These are phyloP conservation scores for Donacobius atricapilla DNA, from an alignment of 2,113 vertebrate genomes.

Conservation along the genomic window DNA sequence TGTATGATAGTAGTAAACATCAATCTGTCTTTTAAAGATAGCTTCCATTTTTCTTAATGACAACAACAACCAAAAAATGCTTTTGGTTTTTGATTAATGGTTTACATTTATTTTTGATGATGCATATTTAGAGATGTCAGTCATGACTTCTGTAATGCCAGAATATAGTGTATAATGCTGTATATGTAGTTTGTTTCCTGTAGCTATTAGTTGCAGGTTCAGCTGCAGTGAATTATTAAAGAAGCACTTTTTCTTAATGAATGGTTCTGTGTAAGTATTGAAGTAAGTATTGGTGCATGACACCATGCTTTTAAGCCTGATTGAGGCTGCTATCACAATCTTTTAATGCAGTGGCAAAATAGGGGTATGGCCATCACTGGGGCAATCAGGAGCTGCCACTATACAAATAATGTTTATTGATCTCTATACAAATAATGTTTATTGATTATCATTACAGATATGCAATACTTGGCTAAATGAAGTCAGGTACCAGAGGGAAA, in stretches of 20 bases:
- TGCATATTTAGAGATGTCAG: neutral
- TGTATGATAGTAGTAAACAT: neutral
- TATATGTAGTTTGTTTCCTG: neutral
- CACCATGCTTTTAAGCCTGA: neutral
- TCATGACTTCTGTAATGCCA: neutral
- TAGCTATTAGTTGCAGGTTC: neutral
- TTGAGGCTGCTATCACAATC: neutral
- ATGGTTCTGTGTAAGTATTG: neutral
- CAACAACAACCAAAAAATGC: neutral
- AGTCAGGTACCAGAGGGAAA: neutral
- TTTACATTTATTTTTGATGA: conserved; percentile 1
- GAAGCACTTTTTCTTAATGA: neutral
- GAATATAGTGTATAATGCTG: neutral
- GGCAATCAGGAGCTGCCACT: neutral
- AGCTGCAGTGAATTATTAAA: neutral
- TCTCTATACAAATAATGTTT: neutral
- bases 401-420: neutral
- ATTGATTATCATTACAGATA: neutral
- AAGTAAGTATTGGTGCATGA: neutral
- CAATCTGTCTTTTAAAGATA: neutral
- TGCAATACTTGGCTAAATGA: neutral
- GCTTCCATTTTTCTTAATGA: neutral
- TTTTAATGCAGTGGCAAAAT: neutral
- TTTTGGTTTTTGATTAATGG: neutral
- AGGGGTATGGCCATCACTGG: neutral